Conservation (phyloP, 2,888 invertebrate genomes). For the Petrophora chlorosata region DNA sequence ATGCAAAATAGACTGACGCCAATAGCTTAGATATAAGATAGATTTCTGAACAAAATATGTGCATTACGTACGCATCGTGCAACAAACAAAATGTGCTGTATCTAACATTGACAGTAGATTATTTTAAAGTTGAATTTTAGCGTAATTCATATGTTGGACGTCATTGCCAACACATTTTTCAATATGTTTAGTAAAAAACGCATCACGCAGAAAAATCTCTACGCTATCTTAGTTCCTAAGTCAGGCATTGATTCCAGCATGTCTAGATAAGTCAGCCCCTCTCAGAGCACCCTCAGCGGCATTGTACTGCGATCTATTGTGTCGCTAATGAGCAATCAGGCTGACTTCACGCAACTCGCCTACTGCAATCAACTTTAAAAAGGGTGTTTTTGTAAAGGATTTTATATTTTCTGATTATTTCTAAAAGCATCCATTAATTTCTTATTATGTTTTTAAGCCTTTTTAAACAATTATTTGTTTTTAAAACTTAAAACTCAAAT, state of each 20-base stretch:
- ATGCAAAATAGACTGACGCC: too few relatives aligned
- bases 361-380: slow-evolving; percentile 5
- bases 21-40: too few relatives aligned
- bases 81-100: too few relatives aligned
- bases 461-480: slow-evolving; percentile 3
- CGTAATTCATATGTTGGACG: too few relatives aligned
- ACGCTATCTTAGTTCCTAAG: background rate
- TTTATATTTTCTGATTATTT: slow-evolving; percentile 1
- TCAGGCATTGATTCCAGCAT: background rate
- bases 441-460: background rate
- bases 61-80: too few relatives aligned
- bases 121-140: too few relatives aligned
- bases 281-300: slow-evolving; percentile 5
- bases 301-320: slow-evolving; percentile 9
- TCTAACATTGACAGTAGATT: too few relatives aligned
- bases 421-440: background rate
- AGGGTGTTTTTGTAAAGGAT: slow-evolving; percentile 4
- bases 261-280: slow-evolving; percentile 7
- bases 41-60: too few relatives aligned
- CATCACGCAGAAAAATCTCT: too few relatives aligned
- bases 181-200: too few relatives aligned
- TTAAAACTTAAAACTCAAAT: too few relatives aligned
- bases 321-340: slow-evolving; percentile 13
- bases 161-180: too few relatives aligned
- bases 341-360: slow-evolving; percentile 8